Evolutionary conservation across 1,140 invertebrate species (phyloP).

Genomic region (Probaryconus sp.): DNA sequence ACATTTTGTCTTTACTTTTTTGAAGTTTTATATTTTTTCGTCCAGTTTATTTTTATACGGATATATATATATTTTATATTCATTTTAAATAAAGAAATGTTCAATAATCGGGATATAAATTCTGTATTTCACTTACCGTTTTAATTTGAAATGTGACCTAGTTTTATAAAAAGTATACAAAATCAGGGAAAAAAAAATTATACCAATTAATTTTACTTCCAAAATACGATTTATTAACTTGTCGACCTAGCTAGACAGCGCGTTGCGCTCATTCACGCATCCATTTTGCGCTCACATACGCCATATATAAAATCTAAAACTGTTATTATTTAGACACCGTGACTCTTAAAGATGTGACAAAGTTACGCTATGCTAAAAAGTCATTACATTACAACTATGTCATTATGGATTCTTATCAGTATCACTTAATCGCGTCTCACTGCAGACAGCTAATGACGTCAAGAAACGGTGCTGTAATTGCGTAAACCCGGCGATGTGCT

Average conservation of each 20-base stretch:
- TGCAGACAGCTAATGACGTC: constrained; percentile 28
- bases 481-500: constrained; percentile 15
- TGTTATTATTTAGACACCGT: constrained; percentile 70
- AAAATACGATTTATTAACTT: constrained; percentile 74
- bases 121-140: too few relatives aligned
- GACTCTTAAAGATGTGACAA: constrained; percentile 67
- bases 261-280: constrained; percentile 55
- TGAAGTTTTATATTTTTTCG: too few relatives aligned
- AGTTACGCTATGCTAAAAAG: constrained; percentile 65
- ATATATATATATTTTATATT: too few relatives aligned
- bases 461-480: constrained; percentile 27
- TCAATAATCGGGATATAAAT: too few relatives aligned
- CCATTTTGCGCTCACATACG: constrained; percentile 40
- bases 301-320: constrained; percentile 71
- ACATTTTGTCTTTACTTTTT: too few relatives aligned
- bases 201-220: constrained; percentile 62
- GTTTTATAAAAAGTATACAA: too few relatives aligned
- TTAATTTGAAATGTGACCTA: too few relatives aligned
- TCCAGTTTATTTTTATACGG: too few relatives aligned
- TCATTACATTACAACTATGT: constrained; percentile 62
- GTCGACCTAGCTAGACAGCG: constrained; percentile 65
- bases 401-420: constrained; percentile 60
- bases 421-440: constrained; percentile 57
- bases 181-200: background rate
- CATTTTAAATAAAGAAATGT: too few relatives aligned